phyloP scores from a whole-genome alignment of 1,140 invertebrate species.

The Diploscapter pachys region DNA sequence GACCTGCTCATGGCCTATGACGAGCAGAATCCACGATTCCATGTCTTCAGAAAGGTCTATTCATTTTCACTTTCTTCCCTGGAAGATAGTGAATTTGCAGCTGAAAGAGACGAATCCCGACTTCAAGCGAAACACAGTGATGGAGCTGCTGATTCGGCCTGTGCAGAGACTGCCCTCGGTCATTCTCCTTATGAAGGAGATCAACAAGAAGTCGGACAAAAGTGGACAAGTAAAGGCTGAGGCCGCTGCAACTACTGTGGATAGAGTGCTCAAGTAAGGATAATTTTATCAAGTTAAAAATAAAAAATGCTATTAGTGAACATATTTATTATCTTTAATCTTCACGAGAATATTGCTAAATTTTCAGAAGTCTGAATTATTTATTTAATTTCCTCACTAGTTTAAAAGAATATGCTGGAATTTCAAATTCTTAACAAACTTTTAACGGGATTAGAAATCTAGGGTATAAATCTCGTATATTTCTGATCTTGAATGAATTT shows the following conservation, averaged over 20 bases:
- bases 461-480: too few species aligned
- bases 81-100: constrained; percentile 21
- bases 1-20: constrained; percentile 84
- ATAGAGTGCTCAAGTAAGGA: constrained; percentile 74
- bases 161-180: constrained; percentile 93
- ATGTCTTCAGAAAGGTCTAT: constrained; percentile 72
- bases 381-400: too few species aligned
- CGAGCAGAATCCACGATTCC: constrained; percentile 84
- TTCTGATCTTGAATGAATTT: neutral
- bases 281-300: constrained; percentile 6
- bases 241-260: constrained; percentile 79
- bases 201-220: constrained; percentile 82
- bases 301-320: neutral
- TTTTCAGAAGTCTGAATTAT: too few species aligned
- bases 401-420: too few species aligned
- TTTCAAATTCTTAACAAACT: neutral
- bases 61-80: constrained; percentile 12
- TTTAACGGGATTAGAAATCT: too few species aligned
- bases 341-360: too few species aligned
- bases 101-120: constrained; percentile 69
- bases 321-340: too few species aligned
- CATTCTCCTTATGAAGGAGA: constrained; percentile 85
- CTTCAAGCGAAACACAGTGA: constrained; percentile 86
- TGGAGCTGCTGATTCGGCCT: constrained; percentile 89
- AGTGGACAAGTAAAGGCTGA: constrained; percentile 79